These are phyloP conservation scores for Hypena proboscidalis DNA, from an alignment of 2,888 invertebrate species.

Conservation along the genomic window DNA sequence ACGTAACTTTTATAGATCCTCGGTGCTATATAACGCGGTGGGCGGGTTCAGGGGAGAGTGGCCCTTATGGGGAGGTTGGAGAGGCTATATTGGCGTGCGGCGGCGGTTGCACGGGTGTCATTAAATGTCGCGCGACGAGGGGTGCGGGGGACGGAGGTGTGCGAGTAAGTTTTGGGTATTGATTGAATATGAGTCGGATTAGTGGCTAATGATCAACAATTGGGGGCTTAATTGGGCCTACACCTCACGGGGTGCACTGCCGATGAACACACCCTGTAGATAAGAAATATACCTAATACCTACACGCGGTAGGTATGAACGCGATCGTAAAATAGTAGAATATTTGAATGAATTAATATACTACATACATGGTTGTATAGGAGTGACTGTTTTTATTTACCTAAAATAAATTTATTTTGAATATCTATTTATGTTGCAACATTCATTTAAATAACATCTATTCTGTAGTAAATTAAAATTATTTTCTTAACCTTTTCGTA, in stretches of 20 bases:
- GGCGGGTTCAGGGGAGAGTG: conserved; percentile 73
- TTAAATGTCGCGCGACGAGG: conserved; percentile 85
- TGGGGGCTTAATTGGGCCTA: conserved; percentile 65
- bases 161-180: conserved; percentile 85
- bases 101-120: conserved; percentile 82
- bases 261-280: background rate
- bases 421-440: no score
- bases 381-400: no score
- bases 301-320: conserved; percentile 28
- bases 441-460: no score
- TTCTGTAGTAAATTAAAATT: no score
- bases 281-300: conserved; percentile 10
- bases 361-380: conserved; percentile 10
- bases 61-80: conserved; percentile 66
- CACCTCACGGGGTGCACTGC: conserved; percentile 26
- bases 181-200: conserved; percentile 85
- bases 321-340: conserved; percentile 40
- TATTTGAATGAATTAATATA: conserved; percentile 41
- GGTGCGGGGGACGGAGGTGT: conserved; percentile 79
- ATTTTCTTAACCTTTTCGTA: no score
- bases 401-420: no score
- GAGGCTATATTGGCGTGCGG: conserved; percentile 68
- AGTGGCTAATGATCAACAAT: conserved; percentile 84
- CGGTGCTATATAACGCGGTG: conserved; percentile 85
- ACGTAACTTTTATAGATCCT: conserved; percentile 86